phyloP scores from a whole-genome alignment of 2,113 vertebrate species.

The Thunnus maccoyii region DNA sequence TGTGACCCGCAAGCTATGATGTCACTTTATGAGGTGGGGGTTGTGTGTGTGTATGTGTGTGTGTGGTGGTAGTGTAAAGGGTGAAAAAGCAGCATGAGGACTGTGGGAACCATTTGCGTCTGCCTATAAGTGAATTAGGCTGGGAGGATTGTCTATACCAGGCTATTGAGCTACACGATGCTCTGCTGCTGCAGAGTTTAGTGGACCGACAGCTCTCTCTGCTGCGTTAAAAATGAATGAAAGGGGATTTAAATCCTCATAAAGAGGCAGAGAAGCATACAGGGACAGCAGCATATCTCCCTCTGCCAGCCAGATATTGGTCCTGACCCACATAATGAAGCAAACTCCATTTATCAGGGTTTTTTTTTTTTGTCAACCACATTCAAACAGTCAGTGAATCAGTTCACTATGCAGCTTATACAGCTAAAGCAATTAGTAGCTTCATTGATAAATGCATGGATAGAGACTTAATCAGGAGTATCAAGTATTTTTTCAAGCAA shows the following conservation, averaged over 20 bases:
- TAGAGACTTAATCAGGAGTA: no score
- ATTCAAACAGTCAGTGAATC: no score
- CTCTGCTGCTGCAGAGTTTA: conserved; percentile 32
- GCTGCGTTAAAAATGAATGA: conserved; percentile 33
- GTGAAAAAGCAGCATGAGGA: conserved; percentile 11
- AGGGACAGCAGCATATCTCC: conserved; percentile 24
- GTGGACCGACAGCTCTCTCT: conserved; percentile 22
- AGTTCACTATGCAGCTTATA: no score
- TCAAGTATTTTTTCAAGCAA: no score
- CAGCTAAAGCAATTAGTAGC: no score
- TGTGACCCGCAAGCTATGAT: conserved; percentile 60
- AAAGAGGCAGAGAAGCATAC: conserved; percentile 22
- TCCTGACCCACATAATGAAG: conserved; percentile 31
- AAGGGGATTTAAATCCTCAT: conserved; percentile 35
- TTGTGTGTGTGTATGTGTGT: background rate
- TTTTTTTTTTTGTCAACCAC: no score
- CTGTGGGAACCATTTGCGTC: conserved; percentile 37
- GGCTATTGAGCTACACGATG: conserved; percentile 28
- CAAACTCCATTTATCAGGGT: no score
- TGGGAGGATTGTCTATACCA: conserved; percentile 6
- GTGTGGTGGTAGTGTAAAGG: background rate
- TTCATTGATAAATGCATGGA: no score
- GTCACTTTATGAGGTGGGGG: conserved; percentile 36
- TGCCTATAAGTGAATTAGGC: conserved; percentile 53
- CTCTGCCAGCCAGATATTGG: background rate